phyloP scores from a whole-genome alignment of 35 echinoderm and acorn worm species.

The Stichopus chloronotus region DNA sequence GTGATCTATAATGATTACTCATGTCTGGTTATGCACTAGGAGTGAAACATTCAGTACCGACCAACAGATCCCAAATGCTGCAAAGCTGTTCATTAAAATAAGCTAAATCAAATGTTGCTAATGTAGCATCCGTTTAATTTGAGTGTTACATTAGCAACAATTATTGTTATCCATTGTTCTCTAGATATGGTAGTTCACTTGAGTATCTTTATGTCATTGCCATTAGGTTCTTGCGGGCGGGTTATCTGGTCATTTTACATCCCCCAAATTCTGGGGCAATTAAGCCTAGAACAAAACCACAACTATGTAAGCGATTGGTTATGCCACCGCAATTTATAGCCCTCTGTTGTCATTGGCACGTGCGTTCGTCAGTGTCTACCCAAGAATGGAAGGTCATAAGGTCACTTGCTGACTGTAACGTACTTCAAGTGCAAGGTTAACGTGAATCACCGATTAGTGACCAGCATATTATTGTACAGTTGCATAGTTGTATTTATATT shows the following conservation, averaged over 20 bases:
- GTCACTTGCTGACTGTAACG: not conserved
- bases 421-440: not conserved
- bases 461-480: not conserved
- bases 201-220: too few relatives aligned
- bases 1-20: too few relatives aligned
- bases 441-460: not conserved
- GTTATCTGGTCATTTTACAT: conserved; percentile 8
- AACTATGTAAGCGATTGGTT: not conserved
- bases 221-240: not conserved
- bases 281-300: not conserved
- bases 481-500: not conserved
- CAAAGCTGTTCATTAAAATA: too few relatives aligned
- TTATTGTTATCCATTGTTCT: too few relatives aligned
- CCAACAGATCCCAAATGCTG: too few relatives aligned
- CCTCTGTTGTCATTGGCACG: not conserved
- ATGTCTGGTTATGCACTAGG: too few relatives aligned
- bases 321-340: conserved; percentile 13
- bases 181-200: too few relatives aligned
- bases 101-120: too few relatives aligned
- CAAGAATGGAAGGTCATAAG: conserved; percentile 12
- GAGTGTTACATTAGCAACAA: too few relatives aligned
- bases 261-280: not conserved
- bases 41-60: too few relatives aligned
- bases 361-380: conserved; percentile 10
- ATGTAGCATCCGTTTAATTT: too few relatives aligned